These are phyloP conservation scores for Trididemnum nubilum DNA, from an alignment of 23 tunicate species.

Conservation along the genomic window DNA sequence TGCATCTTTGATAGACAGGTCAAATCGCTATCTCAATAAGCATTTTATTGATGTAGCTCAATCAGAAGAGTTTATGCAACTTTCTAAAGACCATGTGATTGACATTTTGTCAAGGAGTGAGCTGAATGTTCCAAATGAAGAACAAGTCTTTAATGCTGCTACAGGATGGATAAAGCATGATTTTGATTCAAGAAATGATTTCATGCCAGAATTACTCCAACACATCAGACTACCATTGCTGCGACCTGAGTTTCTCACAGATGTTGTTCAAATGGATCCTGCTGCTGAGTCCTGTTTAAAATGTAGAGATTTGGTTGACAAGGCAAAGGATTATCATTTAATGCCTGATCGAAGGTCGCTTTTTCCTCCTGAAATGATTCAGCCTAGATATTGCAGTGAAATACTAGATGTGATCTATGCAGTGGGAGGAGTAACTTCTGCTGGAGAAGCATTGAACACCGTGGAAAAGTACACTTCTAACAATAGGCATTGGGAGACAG, in stretches of 20 bases:
- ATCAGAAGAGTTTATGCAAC: conserved; percentile 73
- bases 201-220: conserved; percentile 74
- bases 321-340: conserved; percentile 90
- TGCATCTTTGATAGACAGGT: conserved; percentile 58
- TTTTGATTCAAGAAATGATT: conserved; percentile 32
- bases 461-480: conserved; percentile 77
- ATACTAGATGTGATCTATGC: conserved; percentile 74
- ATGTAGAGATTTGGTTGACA: conserved; percentile 85
- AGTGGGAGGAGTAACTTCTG: conserved; percentile 83
- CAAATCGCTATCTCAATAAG: conserved; percentile 64
- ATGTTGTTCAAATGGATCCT: conserved; percentile 79
- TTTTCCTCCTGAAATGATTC: conserved; percentile 74
- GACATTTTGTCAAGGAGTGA: conserved; percentile 71
- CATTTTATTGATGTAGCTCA: conserved; percentile 83
- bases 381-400: conserved; percentile 82
- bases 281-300: conserved; percentile 71
- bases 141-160: conserved; percentile 83
- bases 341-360: conserved; percentile 80
- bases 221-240: conserved; percentile 73
- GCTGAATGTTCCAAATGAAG: conserved; percentile 78
- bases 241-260: conserved; percentile 76
- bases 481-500: conserved; percentile 60
- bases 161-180: conserved; percentile 66
- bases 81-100: conserved; percentile 35
- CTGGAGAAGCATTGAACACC: conserved; percentile 76